These are phyloP conservation scores for Ctenoplectra terminalis DNA, from an alignment of 1,140 invertebrate species.

Conservation along the genomic window DNA sequence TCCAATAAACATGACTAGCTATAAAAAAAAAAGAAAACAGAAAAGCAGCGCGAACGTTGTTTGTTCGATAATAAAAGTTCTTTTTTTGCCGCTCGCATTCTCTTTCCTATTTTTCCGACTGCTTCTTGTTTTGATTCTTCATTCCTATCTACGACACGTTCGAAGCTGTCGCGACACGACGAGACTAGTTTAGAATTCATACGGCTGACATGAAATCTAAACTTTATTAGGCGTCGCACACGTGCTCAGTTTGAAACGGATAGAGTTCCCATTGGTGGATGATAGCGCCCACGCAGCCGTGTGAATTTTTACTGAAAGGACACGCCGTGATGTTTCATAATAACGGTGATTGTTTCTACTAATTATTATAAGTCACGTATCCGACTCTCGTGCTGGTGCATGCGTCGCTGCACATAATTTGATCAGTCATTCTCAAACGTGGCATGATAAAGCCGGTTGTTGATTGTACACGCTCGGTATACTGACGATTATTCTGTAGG, in stretches of 20 bases:
- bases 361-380: slow-evolving; percentile 79
- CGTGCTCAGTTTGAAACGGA: slow-evolving; percentile 60
- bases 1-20: neutral
- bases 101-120: slow-evolving; percentile 17
- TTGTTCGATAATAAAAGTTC: slow-evolving; percentile 34
- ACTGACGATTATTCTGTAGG: slow-evolving; percentile 8
- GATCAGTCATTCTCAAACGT: slow-evolving; percentile 63
- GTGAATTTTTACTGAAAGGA: slow-evolving; percentile 53
- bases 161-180: slow-evolving; percentile 28
- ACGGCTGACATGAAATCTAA: slow-evolving; percentile 47
- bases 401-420: slow-evolving; percentile 64
- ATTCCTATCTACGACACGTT: slow-evolving; percentile 52
- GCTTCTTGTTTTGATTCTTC: slow-evolving; percentile 57
- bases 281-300: slow-evolving; percentile 26
- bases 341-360: slow-evolving; percentile 69
- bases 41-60: neutral
- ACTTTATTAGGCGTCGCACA: slow-evolving; percentile 66
- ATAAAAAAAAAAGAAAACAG: slow-evolving; percentile 6
- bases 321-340: slow-evolving; percentile 44
- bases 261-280: slow-evolving; percentile 59
- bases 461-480: slow-evolving; percentile 3
- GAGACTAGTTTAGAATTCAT: slow-evolving; percentile 64
- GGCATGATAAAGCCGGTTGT: slow-evolving; percentile 54
- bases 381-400: slow-evolving; percentile 36
- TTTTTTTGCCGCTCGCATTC: neutral